phyloP scores from a whole-genome alignment of 2,797 vertebrate genomes.

The Carapus acus region DNA sequence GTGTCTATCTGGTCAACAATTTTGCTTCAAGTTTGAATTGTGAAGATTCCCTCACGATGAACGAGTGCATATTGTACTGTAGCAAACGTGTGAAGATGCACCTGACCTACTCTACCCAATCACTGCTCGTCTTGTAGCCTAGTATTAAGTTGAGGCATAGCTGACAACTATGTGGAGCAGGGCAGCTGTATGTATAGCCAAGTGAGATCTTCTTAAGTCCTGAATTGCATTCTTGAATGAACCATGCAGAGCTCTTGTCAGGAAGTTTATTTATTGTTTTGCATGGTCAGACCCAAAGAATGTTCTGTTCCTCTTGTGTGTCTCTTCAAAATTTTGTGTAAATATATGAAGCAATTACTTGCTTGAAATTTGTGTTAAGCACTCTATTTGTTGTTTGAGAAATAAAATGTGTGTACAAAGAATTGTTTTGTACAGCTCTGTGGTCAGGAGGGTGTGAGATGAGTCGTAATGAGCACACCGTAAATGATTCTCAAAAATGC shows the following conservation, averaged over 20 bases:
- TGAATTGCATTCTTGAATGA: slow-evolving; percentile 50
- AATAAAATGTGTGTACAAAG: slow-evolving; percentile 67
- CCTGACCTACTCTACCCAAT: slow-evolving; percentile 25
- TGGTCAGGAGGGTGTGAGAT: too few species aligned
- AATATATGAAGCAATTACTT: slow-evolving; percentile 64
- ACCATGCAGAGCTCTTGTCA: slow-evolving; percentile 60
- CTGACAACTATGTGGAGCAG: slow-evolving; percentile 28
- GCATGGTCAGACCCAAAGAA: slow-evolving; percentile 77
- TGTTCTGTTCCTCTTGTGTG: slow-evolving; percentile 51
- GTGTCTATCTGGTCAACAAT: slow-evolving; percentile 36
- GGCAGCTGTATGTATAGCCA: slow-evolving; percentile 44
- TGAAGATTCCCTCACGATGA: slow-evolving; percentile 33
- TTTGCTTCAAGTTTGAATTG: slow-evolving; percentile 28
- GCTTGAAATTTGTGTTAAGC: slow-evolving; percentile 67
- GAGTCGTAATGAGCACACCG: too few species aligned
- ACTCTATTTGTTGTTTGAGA: slow-evolving; percentile 66
- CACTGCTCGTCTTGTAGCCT: slow-evolving; percentile 29
- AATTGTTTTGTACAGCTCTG: too few species aligned
- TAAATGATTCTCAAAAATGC: not conserved
- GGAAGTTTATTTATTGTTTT: slow-evolving; percentile 72
- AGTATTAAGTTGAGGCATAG: slow-evolving; percentile 15
- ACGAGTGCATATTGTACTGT: slow-evolving; percentile 40
- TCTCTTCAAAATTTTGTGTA: slow-evolving; percentile 65
- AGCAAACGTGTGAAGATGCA: slow-evolving; percentile 36
- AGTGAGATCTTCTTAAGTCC: slow-evolving; percentile 36